Base-by-base conservation (phyloP, 1,140 invertebrate species). In the Cepaea nemoralis region DNA sequence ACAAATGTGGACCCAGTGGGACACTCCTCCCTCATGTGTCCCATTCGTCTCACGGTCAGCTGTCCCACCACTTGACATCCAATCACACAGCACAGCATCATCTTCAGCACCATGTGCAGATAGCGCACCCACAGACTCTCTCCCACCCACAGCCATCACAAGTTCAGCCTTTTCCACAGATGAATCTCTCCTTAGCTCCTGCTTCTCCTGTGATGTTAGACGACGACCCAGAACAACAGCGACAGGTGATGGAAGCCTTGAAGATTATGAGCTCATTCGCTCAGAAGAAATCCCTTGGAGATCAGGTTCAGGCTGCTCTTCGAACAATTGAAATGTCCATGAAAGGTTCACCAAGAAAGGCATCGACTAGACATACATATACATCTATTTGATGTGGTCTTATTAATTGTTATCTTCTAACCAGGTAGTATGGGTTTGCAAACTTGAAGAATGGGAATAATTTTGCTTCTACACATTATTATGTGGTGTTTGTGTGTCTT, bases 261-360 rank as follows among this genome's bases (percentile, higher is more conserved):
- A 80, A 73, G 78, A 80, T 80, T 24, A 73, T 80, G 42, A 80
- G 59, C 48, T 71, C 66, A 5, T 80, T 80, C 39, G 78, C 78
- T 48, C 67, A 70, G 42, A 80, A 73, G 69, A 71, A 55, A 27
- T 80, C 78, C 1, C 48, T 80, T 22, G 78, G 78, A 35, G 78
- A 71, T 27, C 67, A 80, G 12, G 66, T 80, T 2, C 78, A 80
- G 59, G 31, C 67, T 31, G 78, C 69, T 16, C 42, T 80, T 19
- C 69, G 69, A 73, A 80, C 78, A n/a, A 80, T 80, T 45, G 67
- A 80, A 45, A 80, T 80, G 78, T 35, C 78, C 31, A 33, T 80
- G 31, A 80, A 73, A 63, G 35, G 42, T 39, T 63, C 63, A 8
- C 0, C n/a, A 5, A 55, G 39, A 27, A 37, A 77, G 35, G 8